Evolutionary conservation across 2,888 invertebrate species (phyloP).

Genomic region (Yponomeuta evonymella): DNA sequence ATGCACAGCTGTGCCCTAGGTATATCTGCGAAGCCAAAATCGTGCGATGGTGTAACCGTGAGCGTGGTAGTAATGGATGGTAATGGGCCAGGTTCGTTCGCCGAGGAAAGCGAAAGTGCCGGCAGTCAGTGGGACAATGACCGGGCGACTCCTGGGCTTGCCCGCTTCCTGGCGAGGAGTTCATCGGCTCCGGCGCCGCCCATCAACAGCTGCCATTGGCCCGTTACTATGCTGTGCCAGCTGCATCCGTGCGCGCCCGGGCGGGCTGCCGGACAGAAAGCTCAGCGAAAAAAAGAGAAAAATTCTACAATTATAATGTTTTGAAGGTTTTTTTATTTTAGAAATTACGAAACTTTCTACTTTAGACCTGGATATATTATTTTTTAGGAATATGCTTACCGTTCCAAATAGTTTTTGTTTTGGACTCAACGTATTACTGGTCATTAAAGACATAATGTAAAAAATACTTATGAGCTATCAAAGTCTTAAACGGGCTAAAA

Average conservation of each 20-base stretch:
- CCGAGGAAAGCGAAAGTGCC: constrained; percentile 73
- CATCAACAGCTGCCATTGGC: neutral
- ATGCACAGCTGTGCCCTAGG: constrained; percentile 57
- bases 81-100: constrained; percentile 72
- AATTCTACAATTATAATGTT: too few species aligned
- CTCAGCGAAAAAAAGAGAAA: too few species aligned
- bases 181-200: constrained; percentile 32
- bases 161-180: constrained; percentile 48
- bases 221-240: neutral
- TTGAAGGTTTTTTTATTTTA: too few species aligned
- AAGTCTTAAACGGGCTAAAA: too few species aligned
- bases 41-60: constrained; percentile 68
- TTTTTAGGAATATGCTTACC: too few species aligned
- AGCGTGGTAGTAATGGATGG: constrained; percentile 56
- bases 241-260: neutral
- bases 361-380: too few species aligned
- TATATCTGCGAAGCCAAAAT: constrained; percentile 53
- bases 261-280: neutral
- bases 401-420: too few species aligned
- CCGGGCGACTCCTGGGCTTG: constrained; percentile 56
- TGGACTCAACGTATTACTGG: too few species aligned
- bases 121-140: constrained; percentile 71
- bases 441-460: too few species aligned
- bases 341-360: too few species aligned
- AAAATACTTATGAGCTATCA: too few species aligned